Evolutionary conservation across 2,113 vertebrate species (phyloP).

Genomic region (Aptenodytes forsteri): DNA sequence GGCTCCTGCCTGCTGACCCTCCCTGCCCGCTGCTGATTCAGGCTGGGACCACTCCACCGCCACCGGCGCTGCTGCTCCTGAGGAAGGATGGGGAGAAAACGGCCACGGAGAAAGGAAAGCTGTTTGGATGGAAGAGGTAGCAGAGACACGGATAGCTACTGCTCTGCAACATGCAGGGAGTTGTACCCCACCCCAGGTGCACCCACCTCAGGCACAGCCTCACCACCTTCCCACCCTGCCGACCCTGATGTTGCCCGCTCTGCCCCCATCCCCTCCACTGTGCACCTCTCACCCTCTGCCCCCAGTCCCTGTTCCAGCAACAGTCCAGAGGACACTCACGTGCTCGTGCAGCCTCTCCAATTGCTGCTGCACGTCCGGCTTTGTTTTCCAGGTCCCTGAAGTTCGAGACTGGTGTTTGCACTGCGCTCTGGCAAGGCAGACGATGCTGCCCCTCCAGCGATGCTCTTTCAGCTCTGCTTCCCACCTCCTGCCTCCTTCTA

Average conservation of each 20-base stretch:
- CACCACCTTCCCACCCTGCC: neutral
- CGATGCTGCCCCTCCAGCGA: neutral
- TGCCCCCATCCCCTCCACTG: neutral
- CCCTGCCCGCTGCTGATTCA: neutral
- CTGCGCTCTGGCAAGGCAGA: neutral
- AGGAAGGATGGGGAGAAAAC: neutral
- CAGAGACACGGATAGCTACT: accelerated
- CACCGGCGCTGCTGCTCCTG: neutral
- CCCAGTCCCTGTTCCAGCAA: neutral
- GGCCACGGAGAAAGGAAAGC: neutral
- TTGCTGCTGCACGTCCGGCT: accelerated
- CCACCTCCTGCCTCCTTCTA: neutral
- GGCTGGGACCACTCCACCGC: accelerated
- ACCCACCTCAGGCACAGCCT: neutral
- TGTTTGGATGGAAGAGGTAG: no score
- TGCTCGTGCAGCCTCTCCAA: neutral
- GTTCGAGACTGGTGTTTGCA: neutral
- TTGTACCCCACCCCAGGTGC: neutral
- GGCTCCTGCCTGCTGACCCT: neutral
- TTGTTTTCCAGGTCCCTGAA: neutral
- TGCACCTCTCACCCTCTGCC: no score
- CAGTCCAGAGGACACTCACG: neutral
- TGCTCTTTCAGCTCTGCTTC: neutral
- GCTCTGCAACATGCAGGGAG: neutral
- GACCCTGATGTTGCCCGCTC: neutral